Conservation (phyloP, 1,140 invertebrate genomes). For the Spodoptera litura region DNA sequence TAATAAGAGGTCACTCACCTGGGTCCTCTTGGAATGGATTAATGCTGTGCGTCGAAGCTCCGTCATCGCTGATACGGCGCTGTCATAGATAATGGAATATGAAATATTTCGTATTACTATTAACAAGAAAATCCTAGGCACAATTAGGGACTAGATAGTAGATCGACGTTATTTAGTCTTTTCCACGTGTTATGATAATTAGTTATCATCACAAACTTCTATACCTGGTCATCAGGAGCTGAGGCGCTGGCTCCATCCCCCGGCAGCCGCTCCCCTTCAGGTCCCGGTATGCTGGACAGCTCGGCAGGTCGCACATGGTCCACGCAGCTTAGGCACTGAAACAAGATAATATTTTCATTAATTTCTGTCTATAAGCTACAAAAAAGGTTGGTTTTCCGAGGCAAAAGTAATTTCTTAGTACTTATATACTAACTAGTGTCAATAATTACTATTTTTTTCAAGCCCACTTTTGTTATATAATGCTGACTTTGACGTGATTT, state of each 20-base stretch:
- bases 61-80: slow-evolving; percentile 69
- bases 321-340: slow-evolving; percentile 40
- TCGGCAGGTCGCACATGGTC: slow-evolving; percentile 35
- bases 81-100: slow-evolving; percentile 51
- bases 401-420: too few relatives aligned
- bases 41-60: slow-evolving; percentile 63
- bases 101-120: neutral
- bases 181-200: too few relatives aligned
- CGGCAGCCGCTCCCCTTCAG: slow-evolving; percentile 77
- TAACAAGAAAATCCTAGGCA: too few relatives aligned
- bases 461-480: too few relatives aligned
- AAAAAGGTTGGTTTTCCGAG: too few relatives aligned
- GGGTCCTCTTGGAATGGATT: slow-evolving; percentile 61
- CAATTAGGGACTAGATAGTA: too few relatives aligned
- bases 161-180: too few relatives aligned
- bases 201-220: too few relatives aligned
- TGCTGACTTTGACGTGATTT: too few relatives aligned
- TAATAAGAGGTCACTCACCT: slow-evolving; percentile 51
- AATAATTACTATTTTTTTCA: too few relatives aligned
- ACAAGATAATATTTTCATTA: neutral
- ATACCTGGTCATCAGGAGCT: slow-evolving; percentile 73
- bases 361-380: too few relatives aligned
- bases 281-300: neutral
- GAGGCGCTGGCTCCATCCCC: slow-evolving; percentile 83
- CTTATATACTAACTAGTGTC: too few relatives aligned